These are phyloP conservation scores for Terrapene triunguis DNA, from an alignment of 2,113 vertebrate species.

Conservation along the genomic window DNA sequence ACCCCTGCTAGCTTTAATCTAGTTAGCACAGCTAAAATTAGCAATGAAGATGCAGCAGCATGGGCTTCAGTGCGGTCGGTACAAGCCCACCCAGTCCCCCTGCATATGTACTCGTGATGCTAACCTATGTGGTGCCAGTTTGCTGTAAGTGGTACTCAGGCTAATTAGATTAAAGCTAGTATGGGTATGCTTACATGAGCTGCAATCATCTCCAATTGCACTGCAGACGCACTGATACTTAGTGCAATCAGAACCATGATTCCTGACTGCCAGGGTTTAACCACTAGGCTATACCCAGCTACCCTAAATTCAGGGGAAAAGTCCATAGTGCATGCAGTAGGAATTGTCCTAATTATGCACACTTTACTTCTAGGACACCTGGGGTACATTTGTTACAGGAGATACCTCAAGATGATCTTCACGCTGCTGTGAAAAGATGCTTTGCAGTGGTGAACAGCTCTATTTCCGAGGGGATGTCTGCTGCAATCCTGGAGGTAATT, in stretches of 20 bases:
- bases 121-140: neutral
- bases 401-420: conserved; percentile 87
- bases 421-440: conserved; percentile 84
- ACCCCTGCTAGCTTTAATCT: neutral
- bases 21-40: neutral
- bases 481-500: conserved; percentile 94
- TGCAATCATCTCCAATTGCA: neutral
- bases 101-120: neutral
- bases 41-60: neutral
- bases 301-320: neutral
- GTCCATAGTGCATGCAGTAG: neutral
- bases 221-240: neutral
- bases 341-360: neutral
- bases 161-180: neutral
- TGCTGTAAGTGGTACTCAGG: neutral
- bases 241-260: neutral
- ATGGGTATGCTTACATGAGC: neutral
- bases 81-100: too few species aligned
- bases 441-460: conserved; percentile 94
- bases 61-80: neutral
- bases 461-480: conserved; percentile 95
- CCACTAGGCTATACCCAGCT: neutral
- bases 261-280: neutral
- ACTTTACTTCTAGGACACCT: conserved; percentile 73
- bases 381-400: conserved; percentile 88